These are phyloP conservation scores for Drymodes brunneopygia DNA, from an alignment of 2,113 vertebrate genomes.

Conservation along the genomic window DNA sequence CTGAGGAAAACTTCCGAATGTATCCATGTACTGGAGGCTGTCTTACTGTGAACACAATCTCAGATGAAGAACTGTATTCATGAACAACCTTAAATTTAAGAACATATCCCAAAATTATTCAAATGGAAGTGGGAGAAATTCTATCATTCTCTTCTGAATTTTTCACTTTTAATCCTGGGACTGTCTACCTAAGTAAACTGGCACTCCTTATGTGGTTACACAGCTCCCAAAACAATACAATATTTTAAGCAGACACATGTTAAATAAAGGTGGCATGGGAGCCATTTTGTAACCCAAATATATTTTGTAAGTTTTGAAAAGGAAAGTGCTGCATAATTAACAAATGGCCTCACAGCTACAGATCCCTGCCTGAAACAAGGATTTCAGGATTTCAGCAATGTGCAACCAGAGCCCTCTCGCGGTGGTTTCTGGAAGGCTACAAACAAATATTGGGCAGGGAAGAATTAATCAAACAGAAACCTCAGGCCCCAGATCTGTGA, in stretches of 20 bases:
- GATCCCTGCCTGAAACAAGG: neutral
- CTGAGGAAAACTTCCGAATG: conserved; percentile 72
- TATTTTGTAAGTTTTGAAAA: neutral
- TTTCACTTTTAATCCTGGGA: neutral
- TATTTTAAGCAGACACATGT: neutral
- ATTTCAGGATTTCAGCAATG: neutral
- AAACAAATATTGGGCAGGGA: neutral
- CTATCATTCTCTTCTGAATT: neutral
- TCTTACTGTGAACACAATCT: conserved; percentile 79
- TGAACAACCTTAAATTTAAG: conserved; percentile 77
- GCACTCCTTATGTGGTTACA: neutral
- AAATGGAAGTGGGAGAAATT: neutral
- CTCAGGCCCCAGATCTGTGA: neutral
- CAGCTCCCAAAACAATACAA: neutral
- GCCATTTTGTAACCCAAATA: neutral
- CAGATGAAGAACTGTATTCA: conserved; percentile 79
- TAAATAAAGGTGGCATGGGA: neutral
- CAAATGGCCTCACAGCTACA: neutral
- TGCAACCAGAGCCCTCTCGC: rapidly evolving
- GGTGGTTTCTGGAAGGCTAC: neutral
- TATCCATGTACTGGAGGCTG: conserved; percentile 75
- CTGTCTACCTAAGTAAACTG: neutral
- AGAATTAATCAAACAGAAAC: neutral
- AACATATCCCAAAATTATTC: neutral
- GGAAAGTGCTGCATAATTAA: neutral